These are phyloP conservation scores for Otus sunia DNA, from an alignment of 2,113 vertebrate species.

Conservation along the genomic window DNA sequence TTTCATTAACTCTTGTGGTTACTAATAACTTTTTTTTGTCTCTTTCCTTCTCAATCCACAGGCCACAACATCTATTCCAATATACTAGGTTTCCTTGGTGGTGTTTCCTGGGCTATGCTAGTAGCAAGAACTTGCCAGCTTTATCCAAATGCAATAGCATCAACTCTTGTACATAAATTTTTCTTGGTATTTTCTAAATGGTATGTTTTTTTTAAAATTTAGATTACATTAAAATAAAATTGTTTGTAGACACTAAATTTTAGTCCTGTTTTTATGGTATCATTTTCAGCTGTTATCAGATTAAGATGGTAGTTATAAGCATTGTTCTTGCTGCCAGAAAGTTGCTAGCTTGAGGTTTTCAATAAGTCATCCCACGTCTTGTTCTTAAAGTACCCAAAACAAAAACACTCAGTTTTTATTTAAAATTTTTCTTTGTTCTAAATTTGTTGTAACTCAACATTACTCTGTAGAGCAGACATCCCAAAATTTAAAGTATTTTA, in stretches of 20 bases:
- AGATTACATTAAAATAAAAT: constrained; percentile 82
- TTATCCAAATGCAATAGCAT: constrained; percentile 90
- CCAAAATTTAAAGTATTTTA: neutral
- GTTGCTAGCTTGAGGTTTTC: neutral
- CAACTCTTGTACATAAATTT: constrained; percentile 93
- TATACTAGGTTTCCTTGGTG: constrained; percentile 91
- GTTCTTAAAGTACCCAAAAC: neutral
- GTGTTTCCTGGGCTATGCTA: constrained; percentile 92
- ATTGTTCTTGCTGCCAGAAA: neutral
- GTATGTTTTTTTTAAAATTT: constrained; percentile 74
- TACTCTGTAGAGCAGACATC: neutral
- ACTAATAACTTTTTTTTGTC: constrained; percentile 61
- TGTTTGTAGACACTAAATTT: constrained; percentile 82
- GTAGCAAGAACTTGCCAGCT: constrained; percentile 92
- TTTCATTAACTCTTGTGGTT: neutral
- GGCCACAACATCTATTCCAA: constrained; percentile 95
- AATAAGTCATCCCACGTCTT: neutral
- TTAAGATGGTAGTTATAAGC: constrained; percentile 24
- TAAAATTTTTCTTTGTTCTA: neutral
- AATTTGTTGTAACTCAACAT: neutral
- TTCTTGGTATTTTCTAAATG: constrained; percentile 94
- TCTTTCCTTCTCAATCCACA: constrained; percentile 69
- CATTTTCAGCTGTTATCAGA: constrained; percentile 68
- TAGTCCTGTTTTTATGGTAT: constrained; percentile 84
- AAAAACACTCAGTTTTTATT: neutral